phyloP scores from a whole-genome alignment of 2,113 vertebrate species.

The Grus americana region DNA sequence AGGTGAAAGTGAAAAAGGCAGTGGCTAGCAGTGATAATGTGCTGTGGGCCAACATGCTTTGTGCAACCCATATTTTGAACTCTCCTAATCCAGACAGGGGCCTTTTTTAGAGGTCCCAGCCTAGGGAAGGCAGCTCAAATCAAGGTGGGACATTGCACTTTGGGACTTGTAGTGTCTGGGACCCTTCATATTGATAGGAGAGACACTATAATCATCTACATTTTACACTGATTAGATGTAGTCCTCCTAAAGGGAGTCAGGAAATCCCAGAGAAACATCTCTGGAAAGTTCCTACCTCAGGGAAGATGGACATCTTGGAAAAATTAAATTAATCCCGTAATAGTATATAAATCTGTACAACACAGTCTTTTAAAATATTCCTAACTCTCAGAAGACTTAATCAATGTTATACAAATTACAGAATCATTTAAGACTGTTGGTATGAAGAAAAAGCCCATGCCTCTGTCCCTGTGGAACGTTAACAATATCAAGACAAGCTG shows the following conservation, averaged over 20 bases:
- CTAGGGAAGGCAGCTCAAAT: background rate
- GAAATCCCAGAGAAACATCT: background rate
- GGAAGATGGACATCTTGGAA: conserved; percentile 61
- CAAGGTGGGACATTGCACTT: background rate
- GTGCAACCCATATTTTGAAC: background rate
- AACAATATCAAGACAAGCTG: conserved; percentile 61
- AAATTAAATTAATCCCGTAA: conserved; percentile 62
- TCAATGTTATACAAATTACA: conserved; percentile 66
- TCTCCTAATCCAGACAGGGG: background rate
- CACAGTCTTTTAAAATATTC: conserved; percentile 60
- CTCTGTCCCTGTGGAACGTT: conserved; percentile 58
- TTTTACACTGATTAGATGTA: background rate
- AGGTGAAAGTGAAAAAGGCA: background rate
- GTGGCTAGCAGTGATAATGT: background rate
- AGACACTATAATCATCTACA: background rate
- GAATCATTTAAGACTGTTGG: conserved; percentile 62
- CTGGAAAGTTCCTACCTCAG: conserved; percentile 49
- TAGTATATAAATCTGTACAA: conserved; percentile 62
- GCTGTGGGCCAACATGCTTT: background rate
- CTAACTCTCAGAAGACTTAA: conserved; percentile 57
- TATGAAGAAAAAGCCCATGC: conserved; percentile 62
- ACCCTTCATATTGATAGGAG: background rate
- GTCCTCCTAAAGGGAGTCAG: background rate
- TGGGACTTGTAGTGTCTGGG: background rate
- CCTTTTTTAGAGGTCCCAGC: background rate